A percentile compares a stretch with the other conserved stretches of the same genome.
Evolutionary conservation across 1,140 invertebrate species (phyloP).

Genomic region (Plutomurus gul): DNA sequence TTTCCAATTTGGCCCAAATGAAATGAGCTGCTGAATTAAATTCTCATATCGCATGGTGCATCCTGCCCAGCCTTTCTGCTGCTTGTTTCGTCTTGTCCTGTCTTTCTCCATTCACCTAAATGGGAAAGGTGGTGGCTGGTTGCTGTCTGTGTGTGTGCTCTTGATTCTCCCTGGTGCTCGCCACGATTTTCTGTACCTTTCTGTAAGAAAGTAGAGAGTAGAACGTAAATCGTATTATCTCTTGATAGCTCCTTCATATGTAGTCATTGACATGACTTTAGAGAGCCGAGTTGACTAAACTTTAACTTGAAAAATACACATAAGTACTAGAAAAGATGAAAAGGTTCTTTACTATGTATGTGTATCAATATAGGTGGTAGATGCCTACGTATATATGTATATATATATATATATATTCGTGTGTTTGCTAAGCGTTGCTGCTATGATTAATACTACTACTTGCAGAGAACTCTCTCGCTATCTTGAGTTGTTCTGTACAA

Average conservation of each 20-base stretch:
- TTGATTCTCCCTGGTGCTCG: background rate
- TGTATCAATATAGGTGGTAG: background rate
- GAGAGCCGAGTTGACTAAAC: constrained; percentile 15
- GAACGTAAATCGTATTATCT: background rate
- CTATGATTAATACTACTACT: too few relatives aligned
- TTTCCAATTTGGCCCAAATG: constrained; percentile 28
- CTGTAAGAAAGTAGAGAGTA: too few relatives aligned
- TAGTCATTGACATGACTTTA: background rate
- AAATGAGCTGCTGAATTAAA: constrained; percentile 29
- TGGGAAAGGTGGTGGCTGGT: background rate
- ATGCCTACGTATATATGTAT: too few relatives aligned
- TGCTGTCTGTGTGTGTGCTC: too few relatives aligned
- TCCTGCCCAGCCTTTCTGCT: background rate
- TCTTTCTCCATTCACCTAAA: background rate
- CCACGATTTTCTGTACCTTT: too few relatives aligned
- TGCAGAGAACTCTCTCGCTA: too few relatives aligned
- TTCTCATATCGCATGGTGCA: constrained; percentile 20
- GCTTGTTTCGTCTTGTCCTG: background rate
- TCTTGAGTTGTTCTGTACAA: background rate
- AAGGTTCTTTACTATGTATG: background rate
- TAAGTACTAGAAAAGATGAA: background rate
- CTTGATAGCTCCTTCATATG: background rate
- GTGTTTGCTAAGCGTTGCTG: too few relatives aligned
- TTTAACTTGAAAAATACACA: constrained; percentile 12
- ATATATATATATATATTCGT: too few relatives aligned